A percentile compares a stretch with the other conserved stretches of the same genome.
phyloP scores from a whole-genome alignment of 1,140 invertebrate species.

The Linepithema humile region DNA sequence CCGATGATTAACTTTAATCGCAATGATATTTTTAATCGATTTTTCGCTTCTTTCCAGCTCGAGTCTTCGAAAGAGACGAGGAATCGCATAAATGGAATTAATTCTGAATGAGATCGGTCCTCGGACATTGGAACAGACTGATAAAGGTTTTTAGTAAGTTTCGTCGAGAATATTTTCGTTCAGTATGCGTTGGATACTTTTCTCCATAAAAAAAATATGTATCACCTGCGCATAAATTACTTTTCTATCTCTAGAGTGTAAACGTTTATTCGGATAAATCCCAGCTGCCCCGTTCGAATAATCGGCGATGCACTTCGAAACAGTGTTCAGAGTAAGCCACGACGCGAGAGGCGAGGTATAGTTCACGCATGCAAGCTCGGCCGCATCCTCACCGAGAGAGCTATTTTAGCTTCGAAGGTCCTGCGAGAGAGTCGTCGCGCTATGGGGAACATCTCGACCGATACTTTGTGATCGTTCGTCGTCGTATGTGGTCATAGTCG shows the following conservation, averaged over 20 bases:
- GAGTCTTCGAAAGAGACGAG: background rate
- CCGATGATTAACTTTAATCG: conserved; percentile 6
- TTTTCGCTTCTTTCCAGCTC: background rate
- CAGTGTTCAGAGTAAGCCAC: background rate
- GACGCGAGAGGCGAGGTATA: background rate
- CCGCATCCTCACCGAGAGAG: background rate
- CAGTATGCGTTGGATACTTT: background rate
- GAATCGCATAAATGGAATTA: background rate
- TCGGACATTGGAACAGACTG: conserved; percentile 6
- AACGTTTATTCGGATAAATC: background rate
- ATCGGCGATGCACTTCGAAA: conserved; percentile 27
- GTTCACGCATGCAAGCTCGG: background rate
- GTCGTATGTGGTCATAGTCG: background rate
- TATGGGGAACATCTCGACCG: background rate
- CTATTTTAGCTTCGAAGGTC: background rate
- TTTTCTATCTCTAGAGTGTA: background rate
- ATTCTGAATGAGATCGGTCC: background rate
- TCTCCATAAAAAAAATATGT: background rate
- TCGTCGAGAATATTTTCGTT: background rate
- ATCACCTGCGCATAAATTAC: background rate
- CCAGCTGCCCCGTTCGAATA: conserved; percentile 7
- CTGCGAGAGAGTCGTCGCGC: background rate
- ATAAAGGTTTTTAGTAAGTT: background rate
- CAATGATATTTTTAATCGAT: background rate
- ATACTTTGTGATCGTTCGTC: background rate